Evolutionary conservation across 2,797 vertebrate genomes (phyloP), one percentile per base, ranked within the genome.

Genomic region (Ceryle rudis): DNA sequence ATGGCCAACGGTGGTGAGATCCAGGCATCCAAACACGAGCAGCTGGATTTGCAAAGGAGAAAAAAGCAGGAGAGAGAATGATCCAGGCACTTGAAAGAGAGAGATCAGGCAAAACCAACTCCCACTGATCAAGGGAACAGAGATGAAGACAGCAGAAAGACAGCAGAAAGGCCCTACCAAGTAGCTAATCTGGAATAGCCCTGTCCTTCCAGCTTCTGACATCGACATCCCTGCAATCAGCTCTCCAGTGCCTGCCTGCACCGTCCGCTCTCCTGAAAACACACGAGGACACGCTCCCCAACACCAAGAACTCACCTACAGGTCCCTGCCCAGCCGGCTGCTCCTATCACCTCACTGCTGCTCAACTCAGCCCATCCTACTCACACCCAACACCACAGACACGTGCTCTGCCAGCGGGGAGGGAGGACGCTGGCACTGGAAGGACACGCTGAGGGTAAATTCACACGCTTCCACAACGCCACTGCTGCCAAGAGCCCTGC

Each of bases 121-220:
- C 95, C 96, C 96, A 97, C 94, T 96, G 94, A 96, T 37, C 13
- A 64, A 79, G 39, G 47, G 41, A 94, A 88, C 12, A 91, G 52
- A 94, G 42, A 64, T 15, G 22, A 95, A 77, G 86, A 92, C 57
- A 93, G 71, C 67, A 93, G 80, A 84, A 96, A 93, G 25, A 62
- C 52, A 33, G 49, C 67, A 94, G 73, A 77, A 90, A 81, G 9
- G 28, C 31, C 57, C 81, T 77, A n/a, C 15, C 15, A 79, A 73
- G 58, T 1, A 73, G 37, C 39, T 39, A 70, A 60, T 37, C 70
- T 60, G 54, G 20, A 94, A 51, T 0, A 80, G 44, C 61, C 19
- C 41, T 57, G 31, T 77, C 77, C 52, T 96, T 91, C 52, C 66
- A 3, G 3, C 5, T 73, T 41, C 6, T 75, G 47, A 47, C 71